phyloP scores from a whole-genome alignment of 2,888 invertebrate genomes.

The Phengaris arion region DNA sequence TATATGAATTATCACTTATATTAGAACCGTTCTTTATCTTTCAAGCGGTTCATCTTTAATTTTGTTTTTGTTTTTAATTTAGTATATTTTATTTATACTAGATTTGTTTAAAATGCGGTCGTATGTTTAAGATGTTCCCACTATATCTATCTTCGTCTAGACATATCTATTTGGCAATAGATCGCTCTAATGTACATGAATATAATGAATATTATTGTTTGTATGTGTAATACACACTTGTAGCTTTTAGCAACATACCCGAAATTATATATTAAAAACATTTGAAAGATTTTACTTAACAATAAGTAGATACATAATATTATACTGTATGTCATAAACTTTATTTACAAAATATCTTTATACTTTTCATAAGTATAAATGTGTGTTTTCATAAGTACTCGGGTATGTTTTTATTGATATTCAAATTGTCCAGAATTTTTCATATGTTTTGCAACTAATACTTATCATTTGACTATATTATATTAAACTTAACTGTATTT shows the following conservation, averaged over 20 bases:
- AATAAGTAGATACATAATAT: too few species aligned
- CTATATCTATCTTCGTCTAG: neutral
- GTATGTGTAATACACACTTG: too few species aligned
- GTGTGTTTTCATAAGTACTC: too few species aligned
- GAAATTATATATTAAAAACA: too few species aligned
- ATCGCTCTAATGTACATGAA: neutral
- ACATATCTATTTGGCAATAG: neutral
- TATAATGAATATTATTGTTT: neutral
- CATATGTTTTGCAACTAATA: neutral
- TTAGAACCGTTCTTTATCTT: neutral
- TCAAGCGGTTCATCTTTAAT: neutral
- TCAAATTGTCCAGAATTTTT: neutral
- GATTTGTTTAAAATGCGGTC: too few species aligned
- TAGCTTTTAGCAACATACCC: too few species aligned
- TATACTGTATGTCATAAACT: too few species aligned
- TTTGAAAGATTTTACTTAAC: too few species aligned
- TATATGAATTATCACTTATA: neutral
- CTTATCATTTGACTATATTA: neutral
- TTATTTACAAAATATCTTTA: too few species aligned
- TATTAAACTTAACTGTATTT: constrained; percentile 5
- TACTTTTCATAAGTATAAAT: too few species aligned
- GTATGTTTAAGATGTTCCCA: neutral
- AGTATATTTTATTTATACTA: too few species aligned
- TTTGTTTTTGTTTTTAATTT: neutral
- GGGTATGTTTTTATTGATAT: neutral